Evolutionary conservation across 30 jellyfish, hydroid and myxozoan species (phyloP).

Genomic region (Aurelia coerulea): DNA sequence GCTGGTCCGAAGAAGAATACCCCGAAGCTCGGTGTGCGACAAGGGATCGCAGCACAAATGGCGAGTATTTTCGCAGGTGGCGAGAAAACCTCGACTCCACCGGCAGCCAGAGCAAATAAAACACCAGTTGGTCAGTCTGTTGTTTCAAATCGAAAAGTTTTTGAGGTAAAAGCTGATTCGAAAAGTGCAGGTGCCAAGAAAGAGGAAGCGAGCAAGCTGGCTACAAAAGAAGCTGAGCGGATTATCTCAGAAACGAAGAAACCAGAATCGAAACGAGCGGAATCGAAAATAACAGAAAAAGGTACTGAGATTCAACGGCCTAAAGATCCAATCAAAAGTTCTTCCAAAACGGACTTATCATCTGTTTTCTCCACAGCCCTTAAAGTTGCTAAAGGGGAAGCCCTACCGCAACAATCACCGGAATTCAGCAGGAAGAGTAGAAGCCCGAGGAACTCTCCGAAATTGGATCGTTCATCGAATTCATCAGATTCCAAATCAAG

Average conservation of each 20-base stretch:
- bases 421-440: constrained; percentile 22
- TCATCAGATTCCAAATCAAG: constrained; percentile 16
- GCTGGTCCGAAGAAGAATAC: constrained; percentile 45
- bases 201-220: not conserved
- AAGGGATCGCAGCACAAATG: constrained; percentile 98
- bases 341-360: constrained; percentile 16
- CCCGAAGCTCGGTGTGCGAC: constrained; percentile 73
- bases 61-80: constrained; percentile 86
- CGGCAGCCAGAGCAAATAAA: constrained; percentile 26
- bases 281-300: not conserved
- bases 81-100: constrained; percentile 28
- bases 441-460: constrained; percentile 62
- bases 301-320: constrained; percentile 3
- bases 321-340: not conserved
- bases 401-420: constrained; percentile 33
- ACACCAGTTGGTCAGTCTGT: constrained; percentile 32
- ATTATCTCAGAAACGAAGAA: not conserved
- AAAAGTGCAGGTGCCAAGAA: not conserved
- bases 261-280: not conserved
- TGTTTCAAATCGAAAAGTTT: constrained; percentile 31
- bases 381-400: constrained; percentile 61
- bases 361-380: constrained; percentile 33
- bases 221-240: not conserved
- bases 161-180: constrained; percentile 8
- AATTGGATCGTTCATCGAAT: constrained; percentile 22